Evolutionary conservation across 2,113 vertebrate species (phyloP), one percentile per base, ranked within the genome.

Genomic region (Bombycilla garrulus): DNA sequence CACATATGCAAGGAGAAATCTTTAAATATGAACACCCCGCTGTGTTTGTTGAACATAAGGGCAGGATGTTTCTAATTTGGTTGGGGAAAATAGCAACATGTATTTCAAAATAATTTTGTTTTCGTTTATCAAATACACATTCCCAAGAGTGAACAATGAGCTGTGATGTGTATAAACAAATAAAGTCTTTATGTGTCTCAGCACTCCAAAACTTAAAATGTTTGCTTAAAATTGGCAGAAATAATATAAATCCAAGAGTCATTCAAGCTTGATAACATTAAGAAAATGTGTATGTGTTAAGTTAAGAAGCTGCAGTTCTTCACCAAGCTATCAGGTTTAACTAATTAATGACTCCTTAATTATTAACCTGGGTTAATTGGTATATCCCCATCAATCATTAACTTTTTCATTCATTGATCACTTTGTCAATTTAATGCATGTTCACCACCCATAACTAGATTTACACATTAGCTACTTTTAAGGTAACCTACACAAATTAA

Each of bases 41-140:
- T 92, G 71, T 72, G 48, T 90, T 88, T 94, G 51, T n/a, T 66
- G 57, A 96, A 92, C 86, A 90, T 93, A 93, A 94, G 83, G 94
- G 60, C 83, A 92, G 73, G 86, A 94, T 81, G 65, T 91, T 92
- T 81, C 67, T 84, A 71, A 96, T 96, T 85, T 91, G 36, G 56
- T 84, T 84, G 47, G 57, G 83, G 81, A 89, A 94, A 96, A 93
- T 47, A 86, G 23, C 47, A 92, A 81, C 53, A 81, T 76, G 80
- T 48, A 94, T 86, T 96, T 82, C 72, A 70, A 96, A 91, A 93
- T 92, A 73, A 58, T 88, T 90, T 92, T 86, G 50, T 15, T 94
- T 91, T 91, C 1, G 0, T 89, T 95, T 83, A 91, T 92, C 83
- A 90, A 93, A 93, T 61, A 25, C 38, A 77, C n/a, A 48, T 92